These are phyloP conservation scores for Junonia oenone DNA, from an alignment of 2,888 invertebrate genomes.

Conservation along the genomic window DNA sequence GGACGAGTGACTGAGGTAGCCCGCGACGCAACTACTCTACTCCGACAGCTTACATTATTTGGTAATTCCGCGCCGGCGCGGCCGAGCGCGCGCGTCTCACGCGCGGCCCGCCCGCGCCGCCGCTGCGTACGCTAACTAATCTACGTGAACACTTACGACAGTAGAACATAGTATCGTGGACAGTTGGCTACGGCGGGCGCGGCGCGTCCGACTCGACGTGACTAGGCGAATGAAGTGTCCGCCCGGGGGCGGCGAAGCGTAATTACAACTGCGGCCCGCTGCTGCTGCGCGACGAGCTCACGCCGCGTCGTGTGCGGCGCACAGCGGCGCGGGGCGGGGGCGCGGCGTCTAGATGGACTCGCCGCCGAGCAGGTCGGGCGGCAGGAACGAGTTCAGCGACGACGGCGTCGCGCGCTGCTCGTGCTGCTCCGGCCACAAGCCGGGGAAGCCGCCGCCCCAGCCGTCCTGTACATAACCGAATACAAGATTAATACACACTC, in stretches of 20 bases:
- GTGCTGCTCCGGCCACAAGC: conserved; percentile 85
- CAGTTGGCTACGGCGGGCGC: conserved; percentile 61
- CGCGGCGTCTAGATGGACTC: conserved; percentile 90
- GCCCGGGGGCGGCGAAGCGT: conserved; percentile 61
- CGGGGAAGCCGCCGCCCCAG: conserved; percentile 76
- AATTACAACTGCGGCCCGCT: conserved; percentile 50
- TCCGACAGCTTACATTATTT: conserved; percentile 52
- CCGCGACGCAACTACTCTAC: conserved; percentile 66
- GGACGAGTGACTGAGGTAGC: conserved; percentile 76
- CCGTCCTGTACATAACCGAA: conserved; percentile 45
- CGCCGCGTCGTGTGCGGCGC: neutral
- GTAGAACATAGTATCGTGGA: conserved; percentile 68
- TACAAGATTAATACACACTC: neutral
- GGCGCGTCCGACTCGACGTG: conserved; percentile 62
- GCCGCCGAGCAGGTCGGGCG: conserved; percentile 91
- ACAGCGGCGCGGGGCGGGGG: no score
- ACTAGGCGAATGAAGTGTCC: conserved; percentile 69
- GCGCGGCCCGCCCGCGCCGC: conserved; percentile 30
- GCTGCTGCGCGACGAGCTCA: neutral
- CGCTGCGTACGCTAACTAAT: conserved; percentile 61
- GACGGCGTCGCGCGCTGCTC: conserved; percentile 91
- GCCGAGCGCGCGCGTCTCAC: conserved; percentile 26
- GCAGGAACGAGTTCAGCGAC: conserved; percentile 91
- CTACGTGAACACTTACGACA: conserved; percentile 75
- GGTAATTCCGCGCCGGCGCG: conserved; percentile 37